Percentiles rank a stretch among this genome's conserved stretches.
These are phyloP conservation scores for Parauchenoglanis ngamensis DNA, from an alignment of 2,797 vertebrate species.

Conservation along the genomic window DNA sequence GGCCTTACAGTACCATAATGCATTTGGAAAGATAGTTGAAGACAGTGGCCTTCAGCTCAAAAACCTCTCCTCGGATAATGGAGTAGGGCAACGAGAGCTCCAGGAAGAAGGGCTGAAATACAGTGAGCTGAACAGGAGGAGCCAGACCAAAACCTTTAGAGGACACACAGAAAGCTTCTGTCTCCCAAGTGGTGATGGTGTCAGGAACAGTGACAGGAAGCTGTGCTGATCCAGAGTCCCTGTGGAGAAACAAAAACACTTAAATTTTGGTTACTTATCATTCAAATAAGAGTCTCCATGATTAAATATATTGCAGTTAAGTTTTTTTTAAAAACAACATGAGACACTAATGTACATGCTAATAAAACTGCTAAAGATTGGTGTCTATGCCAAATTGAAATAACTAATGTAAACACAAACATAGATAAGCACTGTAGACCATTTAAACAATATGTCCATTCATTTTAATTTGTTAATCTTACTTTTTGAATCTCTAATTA, in stretches of 20 bases:
- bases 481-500: no score
- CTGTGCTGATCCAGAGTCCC: constrained; percentile 60
- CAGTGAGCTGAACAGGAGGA: constrained; percentile 57
- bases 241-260: constrained; percentile 52
- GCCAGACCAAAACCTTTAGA: constrained; percentile 54
- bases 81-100: constrained; percentile 70
- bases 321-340: no score
- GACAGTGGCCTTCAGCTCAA: constrained; percentile 69
- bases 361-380: no score
- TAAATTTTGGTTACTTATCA: no score
- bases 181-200: constrained; percentile 78
- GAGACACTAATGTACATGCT: no score
- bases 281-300: background rate
- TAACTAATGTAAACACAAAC: no score
- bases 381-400: no score
- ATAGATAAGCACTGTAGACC: no score
- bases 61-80: constrained; percentile 71
- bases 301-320: no score
- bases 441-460: no score
- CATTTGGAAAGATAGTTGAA: constrained; percentile 68
- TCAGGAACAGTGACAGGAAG: constrained; percentile 69
- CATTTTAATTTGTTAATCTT: no score
- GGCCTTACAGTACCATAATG: constrained; percentile 62
- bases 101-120: constrained; percentile 75
- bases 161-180: constrained; percentile 73